Evolutionary conservation across 2,113 vertebrate species (phyloP), one percentile per base, ranked within the genome.

Genomic region (Ploceus nigricollis): DNA sequence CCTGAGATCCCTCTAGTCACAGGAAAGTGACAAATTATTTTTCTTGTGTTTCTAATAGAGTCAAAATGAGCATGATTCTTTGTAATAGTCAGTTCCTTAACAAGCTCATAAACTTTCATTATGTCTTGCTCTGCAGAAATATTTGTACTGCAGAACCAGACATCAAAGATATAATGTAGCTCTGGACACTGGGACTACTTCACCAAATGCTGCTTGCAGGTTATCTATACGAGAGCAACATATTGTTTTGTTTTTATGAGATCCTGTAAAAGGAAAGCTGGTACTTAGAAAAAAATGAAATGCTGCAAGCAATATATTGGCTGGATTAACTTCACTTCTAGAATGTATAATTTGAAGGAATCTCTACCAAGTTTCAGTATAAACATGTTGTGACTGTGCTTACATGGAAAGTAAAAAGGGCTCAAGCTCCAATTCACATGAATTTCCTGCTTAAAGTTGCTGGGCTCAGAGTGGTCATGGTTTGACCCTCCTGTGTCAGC

Each of bases 51-150:
- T 93, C 94, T 96, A 89, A 93, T 84, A 93, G 93, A 96, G 64
- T 90, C 76, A 92, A 96, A 97, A 95, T 93, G 90, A 96, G 65
- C 31, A 51, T 13, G 60, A 60, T 60, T 86, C 63, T 96, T 93
- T 90, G 82, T 83, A 95, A 96, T 64, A 87, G 79, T 90, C 64
- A 73, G 68, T 94, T 93, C 79, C 53, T 96, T 96, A 96, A 96
- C 76, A 94, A 95, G 92, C 90, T 83, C 79, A 90, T 94, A 96
- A 97, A 95, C 82, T 96, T 96, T 83, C 92, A 94, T 96, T 96
- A 95, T 84, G 86, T 81, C 79, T 89, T 92, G 72, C 82, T 92
- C 94, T 87, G 68, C 71, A 3, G 72, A 96, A 96, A 94, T 89
- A 83, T 93, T 94, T 94, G 80, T 75, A 61, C 77, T 81, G 73